A percentile compares a stretch with the other conserved stretches of the same genome.
Conservation (phyloP, 2,113 vertebrate genomes). For the Synchiropus splendidus region DNA sequence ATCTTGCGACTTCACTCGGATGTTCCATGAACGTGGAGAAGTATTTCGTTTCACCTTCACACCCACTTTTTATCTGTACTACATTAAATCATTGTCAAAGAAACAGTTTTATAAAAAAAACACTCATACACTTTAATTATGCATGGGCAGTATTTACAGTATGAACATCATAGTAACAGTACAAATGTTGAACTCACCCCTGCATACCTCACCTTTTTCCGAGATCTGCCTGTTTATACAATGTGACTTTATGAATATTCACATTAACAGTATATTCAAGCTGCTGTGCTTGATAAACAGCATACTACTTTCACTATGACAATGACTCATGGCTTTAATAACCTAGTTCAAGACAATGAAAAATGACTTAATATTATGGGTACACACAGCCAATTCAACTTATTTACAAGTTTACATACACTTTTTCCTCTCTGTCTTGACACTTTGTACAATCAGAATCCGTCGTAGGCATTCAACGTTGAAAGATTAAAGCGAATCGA, state of each 20-base stretch:
- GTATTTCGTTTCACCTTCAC: no score
- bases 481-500: constrained; percentile 1
- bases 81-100: constrained; percentile 47
- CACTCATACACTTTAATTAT: constrained; percentile 65
- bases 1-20: no score
- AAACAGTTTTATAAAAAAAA: constrained; percentile 61
- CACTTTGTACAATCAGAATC: constrained; percentile 47
- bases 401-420: no score
- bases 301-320: constrained; percentile 40
- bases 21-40: no score
- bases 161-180: constrained; percentile 59
- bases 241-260: constrained; percentile 35
- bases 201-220: constrained; percentile 36
- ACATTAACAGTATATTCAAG: constrained; percentile 45
- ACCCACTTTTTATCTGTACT: no score
- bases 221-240: constrained; percentile 55
- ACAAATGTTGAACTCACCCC: constrained; percentile 48
- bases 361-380: neutral
- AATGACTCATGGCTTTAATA: constrained; percentile 11
- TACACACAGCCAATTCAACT: no score
- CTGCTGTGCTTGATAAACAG: constrained; percentile 42
- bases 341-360: constrained; percentile 22
- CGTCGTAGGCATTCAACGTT: constrained; percentile 43
- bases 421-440: constrained; percentile 12
- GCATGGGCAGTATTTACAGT: constrained; percentile 66